Conservation (phyloP, 2,888 invertebrate genomes). For the Sthenelais limicola region DNA sequence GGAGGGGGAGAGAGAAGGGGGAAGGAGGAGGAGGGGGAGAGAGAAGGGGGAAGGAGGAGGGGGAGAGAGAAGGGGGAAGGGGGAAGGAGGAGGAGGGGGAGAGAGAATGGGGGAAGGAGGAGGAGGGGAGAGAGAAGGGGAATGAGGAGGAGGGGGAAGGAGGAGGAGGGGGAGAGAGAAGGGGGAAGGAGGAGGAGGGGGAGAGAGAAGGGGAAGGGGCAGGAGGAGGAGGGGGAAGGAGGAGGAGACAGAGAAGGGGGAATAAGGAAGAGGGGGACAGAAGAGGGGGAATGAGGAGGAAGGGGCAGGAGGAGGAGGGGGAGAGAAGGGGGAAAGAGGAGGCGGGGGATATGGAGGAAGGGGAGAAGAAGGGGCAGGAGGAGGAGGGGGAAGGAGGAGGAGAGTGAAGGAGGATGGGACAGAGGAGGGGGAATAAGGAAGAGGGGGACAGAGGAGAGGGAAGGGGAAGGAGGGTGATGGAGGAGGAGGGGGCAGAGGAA, state of each 20-base stretch:
- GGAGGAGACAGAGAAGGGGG: not conserved
- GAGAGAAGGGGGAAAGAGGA: not conserved
- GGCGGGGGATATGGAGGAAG: not conserved
- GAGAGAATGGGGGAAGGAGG: not conserved
- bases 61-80: not conserved
- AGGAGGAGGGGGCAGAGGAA: no score
- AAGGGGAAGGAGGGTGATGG: no score
- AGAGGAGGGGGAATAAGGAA: not conserved
- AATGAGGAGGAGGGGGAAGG: not conserved
- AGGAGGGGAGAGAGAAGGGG: not conserved
- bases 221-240: not conserved
- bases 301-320: not conserved
- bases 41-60: not conserved
- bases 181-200: not conserved
- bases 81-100: not conserved
- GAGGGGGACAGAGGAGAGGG: no score
- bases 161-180: not conserved
- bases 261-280: constrained; percentile 1
- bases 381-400: not conserved
- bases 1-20: not conserved
- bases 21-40: not conserved
- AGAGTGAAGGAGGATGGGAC: not conserved
- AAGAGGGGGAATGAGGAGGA: not conserved
- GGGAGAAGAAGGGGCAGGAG: not conserved
- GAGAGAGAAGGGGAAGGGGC: not conserved